Evolutionary conservation across 2,888 invertebrate genomes (phyloP).

Genomic region (Tortrix viridana): DNA sequence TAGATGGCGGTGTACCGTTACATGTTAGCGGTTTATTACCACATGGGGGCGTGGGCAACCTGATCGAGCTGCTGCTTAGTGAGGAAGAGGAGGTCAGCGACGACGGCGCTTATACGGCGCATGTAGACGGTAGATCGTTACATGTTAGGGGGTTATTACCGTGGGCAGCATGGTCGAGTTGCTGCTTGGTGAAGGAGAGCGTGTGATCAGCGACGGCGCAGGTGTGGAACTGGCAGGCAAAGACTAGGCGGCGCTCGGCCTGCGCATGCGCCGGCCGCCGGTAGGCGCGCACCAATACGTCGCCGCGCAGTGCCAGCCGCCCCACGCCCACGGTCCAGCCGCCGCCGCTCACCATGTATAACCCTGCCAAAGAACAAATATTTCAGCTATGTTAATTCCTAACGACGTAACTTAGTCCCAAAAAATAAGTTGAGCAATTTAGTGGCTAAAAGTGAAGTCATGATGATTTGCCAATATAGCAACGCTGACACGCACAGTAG

Average conservation of each 20-base stretch:
- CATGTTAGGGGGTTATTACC: constrained; percentile 77
- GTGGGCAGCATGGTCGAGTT: constrained; percentile 93
- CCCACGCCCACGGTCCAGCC: constrained; percentile 86
- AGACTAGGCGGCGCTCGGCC: constrained; percentile 87
- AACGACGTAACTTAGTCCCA: no score
- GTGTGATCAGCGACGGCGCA: constrained; percentile 95
- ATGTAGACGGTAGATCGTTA: background rate
- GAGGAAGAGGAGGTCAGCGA: no score
- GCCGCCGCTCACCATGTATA: constrained; percentile 89
- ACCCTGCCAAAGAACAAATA: constrained; percentile 71
- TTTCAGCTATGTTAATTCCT: no score
- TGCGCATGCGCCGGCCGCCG: constrained; percentile 83
- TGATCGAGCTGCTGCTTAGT: no score
- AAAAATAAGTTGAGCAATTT: no score
- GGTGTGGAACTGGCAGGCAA: constrained; percentile 96
- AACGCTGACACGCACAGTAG: no score
- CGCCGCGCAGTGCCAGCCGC: constrained; percentile 90
- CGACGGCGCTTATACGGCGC: background rate
- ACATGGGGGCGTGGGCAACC: no score
- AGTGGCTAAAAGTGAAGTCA: no score
- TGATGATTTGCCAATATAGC: no score
- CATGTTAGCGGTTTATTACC: no score
- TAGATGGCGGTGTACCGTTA: no score
- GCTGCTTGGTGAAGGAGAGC: constrained; percentile 92
- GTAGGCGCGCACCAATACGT: constrained; percentile 96